Percentiles rank a stretch among this genome's conserved stretches.
Conservation (phyloP, 2,888 invertebrate genomes). For the Synergus laeviventris region DNA sequence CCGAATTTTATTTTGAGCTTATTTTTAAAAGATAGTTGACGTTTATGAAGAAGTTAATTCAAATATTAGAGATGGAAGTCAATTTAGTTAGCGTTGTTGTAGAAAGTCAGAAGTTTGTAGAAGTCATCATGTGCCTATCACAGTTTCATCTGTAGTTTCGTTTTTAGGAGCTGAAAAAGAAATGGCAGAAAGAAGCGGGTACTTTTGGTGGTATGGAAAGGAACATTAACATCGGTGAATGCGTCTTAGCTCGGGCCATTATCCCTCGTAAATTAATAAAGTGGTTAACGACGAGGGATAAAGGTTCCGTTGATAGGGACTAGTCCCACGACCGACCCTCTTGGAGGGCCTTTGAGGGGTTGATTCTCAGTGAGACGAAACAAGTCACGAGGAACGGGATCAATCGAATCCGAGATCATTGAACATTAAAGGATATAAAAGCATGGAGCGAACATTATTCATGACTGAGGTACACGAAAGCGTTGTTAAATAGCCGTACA, state of each 20-base stretch:
- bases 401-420: not conserved
- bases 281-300: constrained; percentile 65
- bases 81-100: not conserved
- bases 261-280: constrained; percentile 71
- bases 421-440: constrained; percentile 3
- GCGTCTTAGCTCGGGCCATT: constrained; percentile 56
- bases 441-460: constrained; percentile 41
- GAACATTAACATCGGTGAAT: constrained; percentile 36
- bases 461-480: constrained; percentile 28
- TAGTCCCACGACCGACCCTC: constrained; percentile 40
- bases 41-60: no score
- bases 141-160: not conserved
- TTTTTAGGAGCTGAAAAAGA: constrained; percentile 7
- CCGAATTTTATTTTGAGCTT: not conserved
- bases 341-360: constrained; percentile 26
- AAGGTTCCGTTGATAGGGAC: constrained; percentile 53
- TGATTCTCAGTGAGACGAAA: constrained; percentile 29
- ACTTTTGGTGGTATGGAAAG: not conserved
- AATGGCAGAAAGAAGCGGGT: constrained; percentile 17
- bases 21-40: no score
- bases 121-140: not conserved
- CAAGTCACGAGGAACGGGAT: constrained; percentile 47
- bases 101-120: not conserved
- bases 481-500: constrained; percentile 45
- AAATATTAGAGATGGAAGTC: not conserved